Evolutionary conservation across 2,888 invertebrate species (phyloP), one percentile per base, ranked within the genome.

Genomic region (Ligdia adustata): DNA sequence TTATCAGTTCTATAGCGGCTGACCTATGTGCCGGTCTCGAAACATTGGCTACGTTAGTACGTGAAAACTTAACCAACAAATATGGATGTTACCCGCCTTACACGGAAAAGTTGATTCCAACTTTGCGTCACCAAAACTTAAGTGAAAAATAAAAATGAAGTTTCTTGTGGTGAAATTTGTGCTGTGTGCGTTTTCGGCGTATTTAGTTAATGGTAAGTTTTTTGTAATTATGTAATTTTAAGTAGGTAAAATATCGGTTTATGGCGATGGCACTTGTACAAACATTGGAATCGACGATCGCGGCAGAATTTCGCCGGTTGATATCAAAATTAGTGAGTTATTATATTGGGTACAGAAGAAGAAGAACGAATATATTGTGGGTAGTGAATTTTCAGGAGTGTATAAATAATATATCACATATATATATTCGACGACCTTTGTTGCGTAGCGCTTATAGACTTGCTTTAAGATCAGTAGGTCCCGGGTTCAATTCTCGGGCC

Each of bases 1-100:
- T 82, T 82, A 82, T 82, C 82, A 73, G 51, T 65, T 52, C 4
- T 26, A 15, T 24, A 55, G 49, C 52, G 55, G 6, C 55, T 79
- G 78, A 82, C 81, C 81, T 65, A 64, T 46, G 58, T 44, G 55
- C 50, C 55, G 48, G 46, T 47, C 52, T 51, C 47, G 31, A 24
- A 18, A 18, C 13, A 6, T 2, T 14, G 1, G 6, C 16, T 12
- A 9, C 12, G 5, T 16, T 13, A 16, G 9, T 9, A 13, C 18
- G 33, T 14, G 35, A 27, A 28, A 49, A 27, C 28, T 9, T 32
- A 6, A 14, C 11, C 12, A 28, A 14, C 14, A 34, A 39, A 46
- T 34, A 39, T 45, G 45, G 4, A 7, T 28, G 9, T 20, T 16
- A 22, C 11, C 27, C 9, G 13, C 15, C 11, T 34, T 26, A 27